Evolutionary conservation across 2,797 vertebrate genomes (phyloP).

Genomic region (Myotis daubentonii): DNA sequence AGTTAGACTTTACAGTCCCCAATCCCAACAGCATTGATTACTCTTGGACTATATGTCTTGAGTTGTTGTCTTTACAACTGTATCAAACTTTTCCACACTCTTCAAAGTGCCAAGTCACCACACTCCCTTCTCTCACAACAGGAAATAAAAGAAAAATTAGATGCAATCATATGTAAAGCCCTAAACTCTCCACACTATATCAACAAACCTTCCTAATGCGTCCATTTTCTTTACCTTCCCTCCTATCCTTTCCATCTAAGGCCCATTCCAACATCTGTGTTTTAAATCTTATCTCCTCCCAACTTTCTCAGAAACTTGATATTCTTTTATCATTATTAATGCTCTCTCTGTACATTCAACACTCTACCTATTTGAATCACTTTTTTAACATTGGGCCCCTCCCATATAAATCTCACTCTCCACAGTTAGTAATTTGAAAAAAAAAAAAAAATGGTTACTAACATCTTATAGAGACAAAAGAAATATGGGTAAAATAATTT

Average conservation of each 20-base stretch:
- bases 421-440: not conserved
- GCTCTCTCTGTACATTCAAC: not conserved
- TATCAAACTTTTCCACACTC: not conserved
- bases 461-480: not conserved
- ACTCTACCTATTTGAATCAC: not conserved
- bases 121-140: not conserved
- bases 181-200: not conserved
- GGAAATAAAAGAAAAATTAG: not conserved
- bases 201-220: not conserved
- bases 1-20: not conserved
- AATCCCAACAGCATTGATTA: not conserved
- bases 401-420: not conserved
- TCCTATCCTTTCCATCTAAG: not conserved
- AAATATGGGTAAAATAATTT: not conserved
- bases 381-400: not conserved
- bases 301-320: not conserved
- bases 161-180: not conserved
- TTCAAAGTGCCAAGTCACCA: constrained; percentile 5
- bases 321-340: constrained; percentile 21
- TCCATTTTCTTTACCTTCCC: not conserved
- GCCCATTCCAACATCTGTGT: not conserved
- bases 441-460: not conserved
- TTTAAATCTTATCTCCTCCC: not conserved
- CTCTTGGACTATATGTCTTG: not conserved
- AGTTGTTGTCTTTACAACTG: not conserved